These are phyloP conservation scores for Eriocheir sinensis DNA, from an alignment of 1,140 invertebrate species.

Conservation along the genomic window DNA sequence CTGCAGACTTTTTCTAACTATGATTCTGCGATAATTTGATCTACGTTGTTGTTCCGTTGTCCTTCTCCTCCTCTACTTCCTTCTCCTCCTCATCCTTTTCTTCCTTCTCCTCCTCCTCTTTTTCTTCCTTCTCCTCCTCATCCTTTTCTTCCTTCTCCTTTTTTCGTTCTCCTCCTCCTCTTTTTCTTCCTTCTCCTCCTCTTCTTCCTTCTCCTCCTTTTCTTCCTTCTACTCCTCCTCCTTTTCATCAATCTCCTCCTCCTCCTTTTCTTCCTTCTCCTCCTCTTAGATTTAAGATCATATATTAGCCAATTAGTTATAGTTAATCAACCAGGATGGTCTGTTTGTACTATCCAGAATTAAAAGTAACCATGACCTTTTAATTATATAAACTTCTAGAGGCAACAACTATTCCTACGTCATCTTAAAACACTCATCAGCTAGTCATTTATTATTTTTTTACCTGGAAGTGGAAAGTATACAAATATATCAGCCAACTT, in stretches of 20 bases:
- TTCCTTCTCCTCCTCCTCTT: background rate
- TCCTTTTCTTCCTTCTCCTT: background rate
- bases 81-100: background rate
- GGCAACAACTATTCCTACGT: too few species aligned
- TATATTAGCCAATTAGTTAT: background rate
- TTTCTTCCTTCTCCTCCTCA: background rate
- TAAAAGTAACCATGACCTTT: background rate
- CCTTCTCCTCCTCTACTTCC: background rate
- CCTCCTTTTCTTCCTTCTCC: background rate
- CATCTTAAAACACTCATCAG: too few species aligned
- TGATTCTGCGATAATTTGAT: too few species aligned
- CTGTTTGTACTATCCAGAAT: background rate
- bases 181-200: background rate
- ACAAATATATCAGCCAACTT: too few species aligned
- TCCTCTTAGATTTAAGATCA: background rate
- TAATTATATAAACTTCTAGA: too few species aligned
- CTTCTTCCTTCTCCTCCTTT: background rate
- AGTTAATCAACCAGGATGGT: background rate
- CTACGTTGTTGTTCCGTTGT: too few species aligned
- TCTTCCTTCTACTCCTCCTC: background rate
- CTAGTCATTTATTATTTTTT: too few species aligned
- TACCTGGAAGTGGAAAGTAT: too few species aligned
- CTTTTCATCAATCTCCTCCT: background rate
- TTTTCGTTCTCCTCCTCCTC: background rate
- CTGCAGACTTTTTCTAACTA: too few species aligned